A percentile compares a stretch with the other conserved stretches of the same genome.
These are phyloP conservation scores for Drosophila lini DNA, from an alignment of 1,140 invertebrate species.

Conservation along the genomic window DNA sequence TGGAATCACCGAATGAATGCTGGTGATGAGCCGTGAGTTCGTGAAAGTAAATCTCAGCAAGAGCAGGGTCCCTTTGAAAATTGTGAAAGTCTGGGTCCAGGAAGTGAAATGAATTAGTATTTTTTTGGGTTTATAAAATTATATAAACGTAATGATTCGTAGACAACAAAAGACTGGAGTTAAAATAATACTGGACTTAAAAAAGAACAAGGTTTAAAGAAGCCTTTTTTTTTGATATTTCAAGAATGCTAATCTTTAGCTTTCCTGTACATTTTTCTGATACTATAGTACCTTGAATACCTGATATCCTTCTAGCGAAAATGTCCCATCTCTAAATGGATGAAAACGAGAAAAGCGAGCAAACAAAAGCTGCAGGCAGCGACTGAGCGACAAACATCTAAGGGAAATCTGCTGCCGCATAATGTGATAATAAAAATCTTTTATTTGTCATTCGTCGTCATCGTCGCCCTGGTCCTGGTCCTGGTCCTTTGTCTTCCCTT, in stretches of 20 bases:
- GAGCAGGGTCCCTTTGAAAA: not conserved
- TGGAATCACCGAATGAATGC: not conserved
- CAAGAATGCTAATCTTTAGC: too few species aligned
- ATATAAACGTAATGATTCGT: not conserved
- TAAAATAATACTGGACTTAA: not conserved
- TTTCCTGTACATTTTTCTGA: not conserved
- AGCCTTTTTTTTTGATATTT: too few species aligned
- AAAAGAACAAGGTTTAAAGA: too few species aligned
- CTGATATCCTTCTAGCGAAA: not conserved
- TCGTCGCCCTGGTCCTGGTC: conserved; percentile 38
- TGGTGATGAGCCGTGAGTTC: conserved; percentile 17
- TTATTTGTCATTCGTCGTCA: conserved; percentile 72
- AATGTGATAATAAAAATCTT: conserved; percentile 82
- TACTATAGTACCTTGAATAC: not conserved
- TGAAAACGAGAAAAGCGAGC: conserved; percentile 10
- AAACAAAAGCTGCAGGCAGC: conserved; percentile 22
- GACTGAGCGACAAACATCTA: conserved; percentile 39
- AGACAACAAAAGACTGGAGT: too few species aligned
- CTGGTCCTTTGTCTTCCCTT: conserved; percentile 19
- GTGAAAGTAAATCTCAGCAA: conserved; percentile 10
- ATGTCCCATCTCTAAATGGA: conserved; percentile 20
- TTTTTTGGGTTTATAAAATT: not conserved
- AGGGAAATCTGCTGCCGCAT: conserved; percentile 77
- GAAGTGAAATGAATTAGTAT: not conserved
- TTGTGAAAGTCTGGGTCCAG: not conserved